Evolutionary conservation across 2,888 invertebrate species (phyloP).

Genomic region (Nesidiocoris tenuis): DNA sequence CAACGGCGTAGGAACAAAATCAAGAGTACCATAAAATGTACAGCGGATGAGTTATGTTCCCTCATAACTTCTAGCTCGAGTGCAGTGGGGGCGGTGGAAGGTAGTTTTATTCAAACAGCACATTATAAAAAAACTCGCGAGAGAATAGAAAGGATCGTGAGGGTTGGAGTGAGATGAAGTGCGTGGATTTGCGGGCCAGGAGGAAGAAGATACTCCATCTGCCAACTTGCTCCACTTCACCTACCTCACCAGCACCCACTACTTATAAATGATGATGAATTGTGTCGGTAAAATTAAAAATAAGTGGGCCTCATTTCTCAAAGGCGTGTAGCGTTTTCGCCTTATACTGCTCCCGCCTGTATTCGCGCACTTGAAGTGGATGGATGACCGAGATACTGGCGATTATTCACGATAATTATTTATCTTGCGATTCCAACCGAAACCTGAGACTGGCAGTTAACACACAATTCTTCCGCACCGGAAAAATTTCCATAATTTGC

Average conservation of each 20-base stretch:
- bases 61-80: background rate
- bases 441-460: no score
- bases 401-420: background rate
- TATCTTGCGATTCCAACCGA: no score
- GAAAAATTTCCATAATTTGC: no score
- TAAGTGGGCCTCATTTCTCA: constrained; percentile 1
- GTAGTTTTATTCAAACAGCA: background rate
- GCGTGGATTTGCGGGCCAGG: no score
- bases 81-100: background rate
- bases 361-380: background rate
- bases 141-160: background rate
- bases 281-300: constrained; percentile 12
- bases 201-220: background rate
- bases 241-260: background rate
- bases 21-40: background rate
- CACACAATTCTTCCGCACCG: no score
- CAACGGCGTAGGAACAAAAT: background rate
- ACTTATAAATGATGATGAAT: constrained; percentile 9
- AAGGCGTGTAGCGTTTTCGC: background rate
- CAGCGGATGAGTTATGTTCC: background rate
- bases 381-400: background rate
- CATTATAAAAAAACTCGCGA: background rate
- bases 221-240: background rate
- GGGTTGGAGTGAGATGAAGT: background rate
- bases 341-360: background rate